phyloP scores from a whole-genome alignment of 2,113 vertebrate genomes.

The Mystacornis crossleyi region DNA sequence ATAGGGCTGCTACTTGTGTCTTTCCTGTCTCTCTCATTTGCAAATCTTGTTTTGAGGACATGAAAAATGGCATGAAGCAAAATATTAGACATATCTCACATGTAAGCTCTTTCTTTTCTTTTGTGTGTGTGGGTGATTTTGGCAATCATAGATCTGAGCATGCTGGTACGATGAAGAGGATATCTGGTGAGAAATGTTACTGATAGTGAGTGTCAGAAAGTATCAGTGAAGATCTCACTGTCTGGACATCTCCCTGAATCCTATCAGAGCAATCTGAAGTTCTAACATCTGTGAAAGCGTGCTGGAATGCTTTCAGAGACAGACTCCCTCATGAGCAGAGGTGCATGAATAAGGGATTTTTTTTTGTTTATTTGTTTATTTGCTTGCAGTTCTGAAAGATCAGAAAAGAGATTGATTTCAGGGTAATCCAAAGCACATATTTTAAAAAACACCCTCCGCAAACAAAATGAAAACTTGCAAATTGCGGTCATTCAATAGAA shows the following conservation, averaged over 20 bases:
- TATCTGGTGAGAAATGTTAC: neutral
- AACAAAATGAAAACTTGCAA: neutral
- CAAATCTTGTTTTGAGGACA: neutral
- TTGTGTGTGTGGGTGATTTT: neutral
- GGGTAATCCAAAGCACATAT: neutral
- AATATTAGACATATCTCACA: neutral
- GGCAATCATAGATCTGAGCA: neutral
- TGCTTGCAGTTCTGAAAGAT: slow-evolving; percentile 4
- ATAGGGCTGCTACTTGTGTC: neutral
- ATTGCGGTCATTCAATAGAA: neutral
- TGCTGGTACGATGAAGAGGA: neutral
- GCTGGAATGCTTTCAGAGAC: slow-evolving; percentile 9
- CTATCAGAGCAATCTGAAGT: neutral
- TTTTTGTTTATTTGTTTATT: neutral
- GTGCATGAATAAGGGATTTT: neutral
- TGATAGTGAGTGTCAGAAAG: neutral
- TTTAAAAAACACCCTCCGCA: neutral
- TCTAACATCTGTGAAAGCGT: neutral
- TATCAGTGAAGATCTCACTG: neutral
- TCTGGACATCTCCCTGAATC: neutral
- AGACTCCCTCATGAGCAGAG: neutral
- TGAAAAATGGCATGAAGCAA: neutral
- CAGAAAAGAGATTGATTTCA: neutral
- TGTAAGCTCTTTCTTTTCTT: accelerated
- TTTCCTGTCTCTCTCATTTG: neutral